These are phyloP conservation scores for Lasius platythorax DNA, from an alignment of 2,888 invertebrate genomes.

Conservation along the genomic window DNA sequence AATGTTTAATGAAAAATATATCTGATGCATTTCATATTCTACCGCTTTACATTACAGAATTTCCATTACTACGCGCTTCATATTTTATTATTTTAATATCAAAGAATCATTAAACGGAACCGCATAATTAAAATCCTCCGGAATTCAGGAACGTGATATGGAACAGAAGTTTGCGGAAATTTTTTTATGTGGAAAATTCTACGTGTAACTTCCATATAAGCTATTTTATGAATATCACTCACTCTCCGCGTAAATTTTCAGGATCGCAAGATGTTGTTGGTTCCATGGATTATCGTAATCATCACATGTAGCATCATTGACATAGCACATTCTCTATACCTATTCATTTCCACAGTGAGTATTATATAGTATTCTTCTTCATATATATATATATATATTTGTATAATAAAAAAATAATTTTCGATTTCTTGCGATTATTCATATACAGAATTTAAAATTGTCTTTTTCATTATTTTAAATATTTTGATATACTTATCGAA, in stretches of 20 bases:
- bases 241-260: constrained; percentile 85
- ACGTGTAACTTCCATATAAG: not conserved
- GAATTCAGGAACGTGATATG: not conserved
- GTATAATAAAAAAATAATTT: not conserved
- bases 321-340: constrained; percentile 89
- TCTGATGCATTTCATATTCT: not conserved
- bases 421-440: not conserved
- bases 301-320: constrained; percentile 90
- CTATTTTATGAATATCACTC: not conserved
- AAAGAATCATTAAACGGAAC: not conserved
- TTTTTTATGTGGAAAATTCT: not conserved
- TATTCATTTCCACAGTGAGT: constrained; percentile 90
- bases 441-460: not conserved
- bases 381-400: not conserved
- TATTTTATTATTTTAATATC: constrained; percentile 4
- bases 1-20: constrained; percentile 27
- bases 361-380: constrained; percentile 18
- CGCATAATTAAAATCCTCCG: not conserved
- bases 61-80: not conserved
- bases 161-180: not conserved
- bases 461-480: not conserved
- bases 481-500: not conserved
- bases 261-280: constrained; percentile 90
- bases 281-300: constrained; percentile 92
- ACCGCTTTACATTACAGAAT: not conserved